Conservation (phyloP, 2,888 invertebrate genomes). For the Habrosyne pyritoides region DNA sequence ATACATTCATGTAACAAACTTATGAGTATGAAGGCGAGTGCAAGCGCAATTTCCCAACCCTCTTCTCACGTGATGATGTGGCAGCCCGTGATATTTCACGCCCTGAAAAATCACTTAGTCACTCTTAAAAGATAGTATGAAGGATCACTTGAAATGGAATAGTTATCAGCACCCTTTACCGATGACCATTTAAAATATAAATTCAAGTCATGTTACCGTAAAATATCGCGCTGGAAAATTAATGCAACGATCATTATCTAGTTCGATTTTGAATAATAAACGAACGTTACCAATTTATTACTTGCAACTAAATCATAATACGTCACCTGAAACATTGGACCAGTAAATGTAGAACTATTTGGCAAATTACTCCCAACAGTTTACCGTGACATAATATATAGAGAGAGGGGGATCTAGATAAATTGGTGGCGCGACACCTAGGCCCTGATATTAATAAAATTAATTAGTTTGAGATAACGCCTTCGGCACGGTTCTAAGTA, state of each 20-base stretch:
- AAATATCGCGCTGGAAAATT: neutral
- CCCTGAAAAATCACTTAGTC: conserved; percentile 55
- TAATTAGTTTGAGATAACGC: conserved; percentile 61
- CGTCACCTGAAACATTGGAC: conserved; percentile 51
- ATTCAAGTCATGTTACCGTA: neutral
- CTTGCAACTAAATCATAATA: conserved; percentile 52
- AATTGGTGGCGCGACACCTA: conserved; percentile 38
- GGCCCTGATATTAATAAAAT: conserved; percentile 54
- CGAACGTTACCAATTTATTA: conserved; percentile 52
- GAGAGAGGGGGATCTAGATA: conserved; percentile 28
- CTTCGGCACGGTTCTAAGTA: conserved; percentile 20
- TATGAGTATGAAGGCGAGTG: conserved; percentile 29
- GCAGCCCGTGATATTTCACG: conserved; percentile 53
- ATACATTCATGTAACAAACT: conserved; percentile 18
- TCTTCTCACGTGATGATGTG: conserved; percentile 46
- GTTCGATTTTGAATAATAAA: conserved; percentile 37
- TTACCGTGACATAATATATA: conserved; percentile 9
- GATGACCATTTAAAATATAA: neutral
- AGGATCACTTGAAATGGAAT: neutral
- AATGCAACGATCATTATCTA: conserved; percentile 6
- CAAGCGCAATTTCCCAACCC: conserved; percentile 51
- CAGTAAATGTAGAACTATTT: conserved; percentile 32
- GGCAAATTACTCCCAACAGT: conserved; percentile 13
- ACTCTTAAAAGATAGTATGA: conserved; percentile 38
- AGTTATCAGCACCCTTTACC: neutral